Conservation (phyloP, 1,140 invertebrate genomes). For the Tribolium castaneum region DNA sequence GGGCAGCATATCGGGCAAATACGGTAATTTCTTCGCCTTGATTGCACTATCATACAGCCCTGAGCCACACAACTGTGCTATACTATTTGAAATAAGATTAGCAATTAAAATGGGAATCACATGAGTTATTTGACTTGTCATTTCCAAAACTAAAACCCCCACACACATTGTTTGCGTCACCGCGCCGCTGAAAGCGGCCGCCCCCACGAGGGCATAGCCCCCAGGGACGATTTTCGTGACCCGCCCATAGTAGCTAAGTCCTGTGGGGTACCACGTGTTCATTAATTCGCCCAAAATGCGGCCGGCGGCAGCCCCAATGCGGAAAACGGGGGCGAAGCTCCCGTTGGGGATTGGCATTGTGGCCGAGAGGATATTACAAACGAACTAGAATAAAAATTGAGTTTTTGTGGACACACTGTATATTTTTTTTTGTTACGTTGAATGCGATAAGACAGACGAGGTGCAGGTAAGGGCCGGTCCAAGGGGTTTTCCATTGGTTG, state of each 20-base stretch:
- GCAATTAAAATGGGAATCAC: constrained; percentile 96
- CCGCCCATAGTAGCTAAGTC: constrained; percentile 82
- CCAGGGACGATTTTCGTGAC: constrained; percentile 91
- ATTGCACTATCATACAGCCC: constrained; percentile 99
- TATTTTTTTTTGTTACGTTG: background rate
- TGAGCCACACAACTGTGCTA: constrained; percentile 79
- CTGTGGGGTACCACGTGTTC: constrained; percentile 86
- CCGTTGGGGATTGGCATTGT: constrained; percentile 95
- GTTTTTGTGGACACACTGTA: no score
- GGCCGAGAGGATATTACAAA: constrained; percentile 91
- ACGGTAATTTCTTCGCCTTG: constrained; percentile 95
- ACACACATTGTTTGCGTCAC: constrained; percentile 98
- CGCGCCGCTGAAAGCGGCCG: constrained; percentile 94
- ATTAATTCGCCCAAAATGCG: constrained; percentile 92
- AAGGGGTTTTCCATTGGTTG: constrained; percentile 88
- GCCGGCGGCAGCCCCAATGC: constrained; percentile 93
- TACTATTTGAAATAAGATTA: constrained; percentile 88
- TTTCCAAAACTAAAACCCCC: constrained; percentile 97
- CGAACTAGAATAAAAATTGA: constrained; percentile 76
- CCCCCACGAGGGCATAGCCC: constrained; percentile 90
- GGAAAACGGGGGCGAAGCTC: constrained; percentile 95
- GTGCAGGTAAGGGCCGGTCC: constrained; percentile 84
- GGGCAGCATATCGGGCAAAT: constrained; percentile 89
- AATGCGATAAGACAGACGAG: constrained; percentile 79
- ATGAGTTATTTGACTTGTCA: constrained; percentile 91